phyloP scores from a whole-genome alignment of 2,888 invertebrate species.

The Belgica antarctica region DNA sequence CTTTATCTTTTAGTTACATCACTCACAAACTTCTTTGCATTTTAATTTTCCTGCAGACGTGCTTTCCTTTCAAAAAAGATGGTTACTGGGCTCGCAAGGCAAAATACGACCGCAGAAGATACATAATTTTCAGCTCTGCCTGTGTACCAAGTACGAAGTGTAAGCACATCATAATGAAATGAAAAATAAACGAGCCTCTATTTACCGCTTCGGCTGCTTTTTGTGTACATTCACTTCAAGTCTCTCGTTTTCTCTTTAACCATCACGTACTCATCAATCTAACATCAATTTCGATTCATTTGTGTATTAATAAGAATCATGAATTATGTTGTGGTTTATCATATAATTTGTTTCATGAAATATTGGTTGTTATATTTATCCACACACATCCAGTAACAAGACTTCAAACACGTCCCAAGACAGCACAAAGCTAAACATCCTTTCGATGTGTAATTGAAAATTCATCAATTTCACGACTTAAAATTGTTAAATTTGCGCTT shows the following conservation, averaged over 20 bases:
- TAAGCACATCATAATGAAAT: conserved; percentile 43
- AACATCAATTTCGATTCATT: conserved; percentile 44
- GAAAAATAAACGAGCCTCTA: conserved; percentile 42
- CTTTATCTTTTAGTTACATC: no score
- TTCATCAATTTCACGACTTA: conserved; percentile 2
- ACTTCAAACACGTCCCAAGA: no score
- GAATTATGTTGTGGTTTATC: conserved; percentile 44
- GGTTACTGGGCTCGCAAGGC: background rate
- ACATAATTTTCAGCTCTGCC: background rate
- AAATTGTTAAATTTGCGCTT: background rate
- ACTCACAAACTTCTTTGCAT: no score
- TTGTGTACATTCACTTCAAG: conserved; percentile 18
- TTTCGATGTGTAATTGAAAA: conserved; percentile 2
- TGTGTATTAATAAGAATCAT: conserved; percentile 39
- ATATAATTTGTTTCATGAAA: conserved; percentile 35
- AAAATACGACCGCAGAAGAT: background rate
- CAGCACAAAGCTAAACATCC: no score
- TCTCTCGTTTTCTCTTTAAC: conserved; percentile 6
- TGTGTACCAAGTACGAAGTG: conserved; percentile 37
- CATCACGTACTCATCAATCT: conserved; percentile 42
- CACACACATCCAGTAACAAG: conserved; percentile 6
- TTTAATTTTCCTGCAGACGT: conserved; percentile 2
- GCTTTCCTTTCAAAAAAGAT: background rate
- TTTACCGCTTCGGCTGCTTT: conserved; percentile 35
- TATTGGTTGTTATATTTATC: conserved; percentile 25